phyloP scores from a whole-genome alignment of 2,797 vertebrate species.

The Hyperoplus immaculatus region DNA sequence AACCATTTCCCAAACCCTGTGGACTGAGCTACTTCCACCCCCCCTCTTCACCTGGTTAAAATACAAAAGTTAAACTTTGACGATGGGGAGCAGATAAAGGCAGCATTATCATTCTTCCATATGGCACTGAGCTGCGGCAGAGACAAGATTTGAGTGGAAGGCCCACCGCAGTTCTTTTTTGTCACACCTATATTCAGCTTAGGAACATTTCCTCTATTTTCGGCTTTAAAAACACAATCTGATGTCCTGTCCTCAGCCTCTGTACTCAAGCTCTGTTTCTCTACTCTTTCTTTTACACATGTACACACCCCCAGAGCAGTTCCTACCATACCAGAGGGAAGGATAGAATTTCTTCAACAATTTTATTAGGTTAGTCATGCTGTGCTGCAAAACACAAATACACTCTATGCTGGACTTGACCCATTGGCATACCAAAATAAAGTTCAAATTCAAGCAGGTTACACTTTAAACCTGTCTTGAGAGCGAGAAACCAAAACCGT shows the following conservation, averaged over 20 bases:
- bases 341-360: not conserved
- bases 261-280: not conserved
- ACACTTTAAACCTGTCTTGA: too few relatives aligned
- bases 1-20: too few relatives aligned
- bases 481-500: not conserved
- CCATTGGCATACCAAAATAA: not conserved
- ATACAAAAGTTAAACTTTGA: too few relatives aligned
- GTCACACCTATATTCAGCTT: not conserved
- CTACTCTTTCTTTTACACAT: not conserved
- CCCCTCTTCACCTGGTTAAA: too few relatives aligned
- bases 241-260: not conserved
- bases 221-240: conserved; percentile 1
- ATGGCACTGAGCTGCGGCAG: not conserved
- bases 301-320: conserved; percentile 1
- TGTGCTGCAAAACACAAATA: not conserved
- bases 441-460: not conserved
- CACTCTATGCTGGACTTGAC: not conserved
- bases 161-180: not conserved
- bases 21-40: too few relatives aligned
- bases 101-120: not conserved
- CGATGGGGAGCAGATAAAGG: not conserved
- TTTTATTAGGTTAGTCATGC: not conserved
- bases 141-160: too few relatives aligned
- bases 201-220: not conserved
- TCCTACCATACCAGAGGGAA: not conserved